A percentile compares a stretch with the other conserved stretches of the same genome.
These are phyloP conservation scores for Petrocephalus microphthalmus DNA, from an alignment of 2,113 vertebrate species.

Conservation along the genomic window DNA sequence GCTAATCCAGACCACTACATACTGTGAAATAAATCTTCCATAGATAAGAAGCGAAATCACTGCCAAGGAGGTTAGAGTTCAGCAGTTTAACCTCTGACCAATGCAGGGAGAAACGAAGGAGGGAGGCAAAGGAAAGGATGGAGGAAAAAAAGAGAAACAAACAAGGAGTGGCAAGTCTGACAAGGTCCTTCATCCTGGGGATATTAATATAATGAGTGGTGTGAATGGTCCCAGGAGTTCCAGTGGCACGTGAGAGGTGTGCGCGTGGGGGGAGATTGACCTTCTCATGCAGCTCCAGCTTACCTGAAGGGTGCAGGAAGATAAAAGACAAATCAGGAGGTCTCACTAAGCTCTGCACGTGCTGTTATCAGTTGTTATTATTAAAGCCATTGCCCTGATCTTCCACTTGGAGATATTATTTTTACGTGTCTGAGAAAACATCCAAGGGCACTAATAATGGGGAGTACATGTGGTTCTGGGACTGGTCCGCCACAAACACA, in stretches of 20 bases:
- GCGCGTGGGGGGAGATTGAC: background rate
- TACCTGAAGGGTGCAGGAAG: background rate
- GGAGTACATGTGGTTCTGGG: too few relatives aligned
- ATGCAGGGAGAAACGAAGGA: constrained; percentile 43
- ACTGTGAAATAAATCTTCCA: constrained; percentile 83
- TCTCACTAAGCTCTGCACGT: background rate
- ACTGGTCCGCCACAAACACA: too few relatives aligned
- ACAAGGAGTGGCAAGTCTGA: constrained; percentile 63
- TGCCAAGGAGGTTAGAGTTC: constrained; percentile 79
- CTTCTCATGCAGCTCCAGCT: background rate
- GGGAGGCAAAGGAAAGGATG: constrained; percentile 42
- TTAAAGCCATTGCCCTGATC: background rate
- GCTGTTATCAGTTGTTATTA: background rate
- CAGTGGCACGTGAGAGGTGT: constrained; percentile 26
- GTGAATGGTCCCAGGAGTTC: constrained; percentile 43
- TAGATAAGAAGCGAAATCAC: constrained; percentile 62
- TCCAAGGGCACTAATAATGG: too few relatives aligned
- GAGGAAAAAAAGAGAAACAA: constrained; percentile 44
- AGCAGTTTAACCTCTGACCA: constrained; percentile 94
- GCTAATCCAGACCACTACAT: constrained; percentile 80
- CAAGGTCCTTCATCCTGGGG: constrained; percentile 59
- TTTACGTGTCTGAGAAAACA: background rate
- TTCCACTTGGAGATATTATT: background rate
- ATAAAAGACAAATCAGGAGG: background rate
- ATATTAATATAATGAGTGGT: constrained; percentile 55